phyloP scores from a whole-genome alignment of 2,797 vertebrate genomes.

The Adrianichthys oophorus region DNA sequence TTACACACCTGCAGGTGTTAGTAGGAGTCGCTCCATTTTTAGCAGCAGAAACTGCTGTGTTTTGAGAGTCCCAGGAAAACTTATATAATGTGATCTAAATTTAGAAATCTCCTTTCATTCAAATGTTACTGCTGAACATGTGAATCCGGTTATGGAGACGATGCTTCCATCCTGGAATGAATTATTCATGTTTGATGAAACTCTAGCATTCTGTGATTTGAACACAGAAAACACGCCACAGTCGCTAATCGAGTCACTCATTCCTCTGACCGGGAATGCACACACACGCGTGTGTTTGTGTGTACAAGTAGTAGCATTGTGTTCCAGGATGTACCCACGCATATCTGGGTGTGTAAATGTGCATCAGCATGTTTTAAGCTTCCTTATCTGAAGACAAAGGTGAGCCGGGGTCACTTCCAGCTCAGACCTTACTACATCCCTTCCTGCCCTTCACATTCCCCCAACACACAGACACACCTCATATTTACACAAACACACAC shows the following conservation, averaged over 20 bases:
- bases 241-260: too few relatives aligned
- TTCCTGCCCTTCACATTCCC: slow-evolving; percentile 22
- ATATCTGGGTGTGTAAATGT: slow-evolving; percentile 11
- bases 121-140: background rate
- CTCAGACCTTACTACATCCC: slow-evolving; percentile 29
- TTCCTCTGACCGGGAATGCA: too few relatives aligned
- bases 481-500: slow-evolving; percentile 1
- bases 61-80: background rate
- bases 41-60: background rate
- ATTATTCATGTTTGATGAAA: slow-evolving; percentile 8
- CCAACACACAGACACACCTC: background rate
- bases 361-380: slow-evolving; percentile 21
- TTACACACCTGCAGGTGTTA: too few relatives aligned
- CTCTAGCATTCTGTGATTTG: background rate
- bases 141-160: slow-evolving; percentile 3
- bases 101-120: slow-evolving; percentile 1
- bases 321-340: slow-evolving; percentile 28
- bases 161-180: slow-evolving; percentile 4
- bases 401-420: slow-evolving; percentile 56
- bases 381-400: slow-evolving; percentile 52
- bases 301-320: slow-evolving; percentile 9
- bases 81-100: slow-evolving; percentile 2
- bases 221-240: too few relatives aligned
- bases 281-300: too few relatives aligned
- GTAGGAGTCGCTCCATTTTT: background rate